Percentiles rank a stretch among this genome's conserved stretches.
These are phyloP conservation scores for Rotaria macrura DNA, from an alignment of 2,888 invertebrate species.

Conservation along the genomic window DNA sequence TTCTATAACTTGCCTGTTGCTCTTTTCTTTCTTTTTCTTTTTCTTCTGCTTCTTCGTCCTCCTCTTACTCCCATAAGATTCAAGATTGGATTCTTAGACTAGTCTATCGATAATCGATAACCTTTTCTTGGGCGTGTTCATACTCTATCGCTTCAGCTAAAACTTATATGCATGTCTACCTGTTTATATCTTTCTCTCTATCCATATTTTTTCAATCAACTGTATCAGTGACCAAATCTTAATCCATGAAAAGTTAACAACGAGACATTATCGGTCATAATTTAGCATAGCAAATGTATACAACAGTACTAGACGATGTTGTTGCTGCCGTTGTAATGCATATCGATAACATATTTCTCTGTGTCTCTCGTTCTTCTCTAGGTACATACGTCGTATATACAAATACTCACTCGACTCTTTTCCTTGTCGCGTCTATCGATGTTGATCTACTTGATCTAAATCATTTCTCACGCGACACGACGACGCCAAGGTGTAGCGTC, in stretches of 20 bases:
- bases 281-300: background rate
- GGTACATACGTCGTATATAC: background rate
- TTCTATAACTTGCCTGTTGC: background rate
- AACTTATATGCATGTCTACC: background rate
- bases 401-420: background rate
- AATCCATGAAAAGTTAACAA: background rate
- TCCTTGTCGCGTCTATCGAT: background rate
- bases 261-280: background rate
- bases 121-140: background rate
- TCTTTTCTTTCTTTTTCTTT: background rate
- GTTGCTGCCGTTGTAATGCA: background rate
- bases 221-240: background rate
- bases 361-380: background rate
- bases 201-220: background rate
- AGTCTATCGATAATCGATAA: slow-evolving; percentile 1
- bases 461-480: background rate
- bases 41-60: no score
- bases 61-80: background rate
- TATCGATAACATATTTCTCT: background rate
- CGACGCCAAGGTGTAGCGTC: slow-evolving; percentile 12
- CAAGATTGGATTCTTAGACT: background rate
- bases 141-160: background rate
- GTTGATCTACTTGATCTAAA: slow-evolving; percentile 2
- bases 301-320: background rate
- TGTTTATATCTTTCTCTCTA: background rate